Base-by-base conservation (phyloP, 2,888 invertebrate species). In the Lasioglossum pauxillum region DNA sequence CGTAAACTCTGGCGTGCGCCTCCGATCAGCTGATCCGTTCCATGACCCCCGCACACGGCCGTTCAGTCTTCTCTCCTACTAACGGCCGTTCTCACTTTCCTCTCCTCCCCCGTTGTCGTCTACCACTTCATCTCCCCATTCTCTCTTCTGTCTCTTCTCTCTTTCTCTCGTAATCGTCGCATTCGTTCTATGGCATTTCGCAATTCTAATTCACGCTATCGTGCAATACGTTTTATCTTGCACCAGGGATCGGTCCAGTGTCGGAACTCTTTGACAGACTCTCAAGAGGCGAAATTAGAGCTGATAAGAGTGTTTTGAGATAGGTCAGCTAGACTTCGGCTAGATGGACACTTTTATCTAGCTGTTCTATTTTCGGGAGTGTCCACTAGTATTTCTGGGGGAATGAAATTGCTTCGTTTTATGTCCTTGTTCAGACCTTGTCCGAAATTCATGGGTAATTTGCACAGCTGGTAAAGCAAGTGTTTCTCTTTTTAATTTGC, bases 21-120 rank as follows among this genome's bases (percentile, higher is more conserved):
- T 95, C 93, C 94, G 95, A 95, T 95, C 95, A 95, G 95, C 95
- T 95, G 95, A 95, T 95, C 94, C 94, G 93, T 95, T 94, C 94
- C 94, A 95, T 94, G 95, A 94, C 94, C 94, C 94, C 93, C 92
- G 89, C 91, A 87, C 90, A 84, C 79, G 84, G 90, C 88, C 92
- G 46, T 90, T 88, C 92, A 53, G 78, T 88, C 88, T 85, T 88
- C 88, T 88, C 88, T 89, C 84, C 84, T 82, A 75, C 86, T 88
- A 89, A 91, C 86, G 82, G 85, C 84, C 73, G 71, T 82, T 89
- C 84, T 78, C 84, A 77, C 79, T 85, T 83, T 85, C 81, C 81
- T 83, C 74, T 83, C 77, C 46, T 78, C 80, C 16, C 16, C 35
- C 1, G 27, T 31, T 75, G 31, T 76, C 57, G 38, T 23, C 74